Percentiles rank a stretch among this genome's conserved stretches.
Evolutionary conservation across 2,113 vertebrate genomes (phyloP).

Genomic region (Clarias batrachus): DNA sequence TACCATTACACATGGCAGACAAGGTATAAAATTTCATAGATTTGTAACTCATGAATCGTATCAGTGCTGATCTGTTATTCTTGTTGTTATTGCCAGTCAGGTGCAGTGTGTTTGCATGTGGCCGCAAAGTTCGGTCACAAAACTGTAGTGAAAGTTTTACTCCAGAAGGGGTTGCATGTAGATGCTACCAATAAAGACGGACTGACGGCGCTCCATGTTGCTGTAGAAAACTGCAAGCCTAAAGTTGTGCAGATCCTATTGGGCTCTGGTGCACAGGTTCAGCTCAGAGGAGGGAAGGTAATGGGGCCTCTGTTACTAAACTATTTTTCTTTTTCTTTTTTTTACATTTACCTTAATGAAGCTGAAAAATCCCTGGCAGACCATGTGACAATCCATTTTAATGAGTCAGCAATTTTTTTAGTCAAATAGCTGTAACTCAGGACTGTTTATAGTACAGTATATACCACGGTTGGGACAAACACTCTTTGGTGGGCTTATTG

Average conservation of each 20-base stretch:
- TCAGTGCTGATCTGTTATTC: neutral
- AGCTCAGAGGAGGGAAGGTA: slow-evolving; percentile 67
- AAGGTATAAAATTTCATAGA: slow-evolving; percentile 54
- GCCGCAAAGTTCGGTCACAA: slow-evolving; percentile 63
- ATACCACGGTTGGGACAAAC: too few species aligned
- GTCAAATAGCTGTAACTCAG: too few species aligned
- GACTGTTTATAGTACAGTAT: too few species aligned
- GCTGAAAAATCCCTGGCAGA: neutral
- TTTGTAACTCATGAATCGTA: neutral
- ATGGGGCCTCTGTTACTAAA: neutral
- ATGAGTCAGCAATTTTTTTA: too few species aligned
- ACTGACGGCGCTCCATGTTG: slow-evolving; percentile 62
- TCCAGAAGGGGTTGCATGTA: slow-evolving; percentile 63
- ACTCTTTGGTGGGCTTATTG: too few species aligned
- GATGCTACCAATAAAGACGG: slow-evolving; percentile 61
- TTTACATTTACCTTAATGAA: neutral
- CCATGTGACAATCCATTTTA: neutral
- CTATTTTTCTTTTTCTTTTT: neutral
- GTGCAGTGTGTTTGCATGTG: slow-evolving; percentile 63
- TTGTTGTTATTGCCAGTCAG: slow-evolving; percentile 48
- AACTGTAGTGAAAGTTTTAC: slow-evolving; percentile 62
- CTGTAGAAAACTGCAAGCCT: slow-evolving; percentile 61
- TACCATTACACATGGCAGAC: slow-evolving; percentile 66
- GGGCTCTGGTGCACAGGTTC: slow-evolving; percentile 64
- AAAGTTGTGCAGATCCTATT: slow-evolving; percentile 64